Evolutionary conservation across 2,113 vertebrate species (phyloP), one percentile per base, ranked within the genome.

Genomic region (Sigmodon hispidus): DNA sequence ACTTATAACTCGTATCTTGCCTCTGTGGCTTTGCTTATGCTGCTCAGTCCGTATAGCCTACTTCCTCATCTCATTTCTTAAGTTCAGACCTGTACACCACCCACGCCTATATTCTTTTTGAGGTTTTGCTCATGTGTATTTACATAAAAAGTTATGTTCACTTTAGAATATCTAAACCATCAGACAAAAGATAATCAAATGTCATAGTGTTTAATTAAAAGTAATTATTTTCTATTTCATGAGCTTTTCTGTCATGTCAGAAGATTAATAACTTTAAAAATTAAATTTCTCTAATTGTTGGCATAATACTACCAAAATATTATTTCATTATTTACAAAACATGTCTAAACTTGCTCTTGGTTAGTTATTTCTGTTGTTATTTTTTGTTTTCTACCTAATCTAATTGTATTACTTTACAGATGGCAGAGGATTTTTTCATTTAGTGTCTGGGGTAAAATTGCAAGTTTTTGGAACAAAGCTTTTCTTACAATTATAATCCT

Each of bases 401-500:
- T 91, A 93, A 81, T 94, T 84, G 0, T 97, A 96, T 96, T 98
- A 0, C 96, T 98, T 98, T 99, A 96, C 97, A 99, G 99, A 98
- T 99, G 99, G 99, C 98, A 98, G 96, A 99, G 98, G 85, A 98
- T 99, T 97, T 99, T 99, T 98, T 98, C 90, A 89, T 98, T 99
- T 98, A 98, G 96, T 80, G 95, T 99, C 63, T 99, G 99, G 99
- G 98, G 98, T 97, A 99, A 98, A 98, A 97, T 99, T 85, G 98
- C 99, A 96, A 98, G 98, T 50, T 99, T 99, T 80, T 99, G 99
- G 99, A 99, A 99, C 98, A 99, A 99, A 96, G 99, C 98, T 93
- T 99, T 99, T 96, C 99, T 99, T 95, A 99, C 99, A 43, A 99
- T 99, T 98, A 99, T 99, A 97, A 97, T 99, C 97, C 97, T 99